These are phyloP conservation scores for Tor tambroides DNA, from an alignment of 2,113 vertebrate species.

Conservation along the genomic window DNA sequence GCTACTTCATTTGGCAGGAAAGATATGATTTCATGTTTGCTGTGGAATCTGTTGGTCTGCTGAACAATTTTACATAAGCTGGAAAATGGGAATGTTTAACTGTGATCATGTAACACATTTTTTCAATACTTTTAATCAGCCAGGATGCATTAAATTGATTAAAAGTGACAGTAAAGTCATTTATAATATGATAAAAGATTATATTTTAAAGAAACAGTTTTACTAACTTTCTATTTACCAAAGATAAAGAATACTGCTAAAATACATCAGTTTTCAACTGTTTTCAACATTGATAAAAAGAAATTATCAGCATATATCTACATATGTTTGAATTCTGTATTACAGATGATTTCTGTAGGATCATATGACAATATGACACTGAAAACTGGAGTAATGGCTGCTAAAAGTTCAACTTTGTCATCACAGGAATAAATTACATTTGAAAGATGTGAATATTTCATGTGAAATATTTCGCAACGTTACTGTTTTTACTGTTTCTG, in stretches of 20 bases:
- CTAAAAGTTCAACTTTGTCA: neutral
- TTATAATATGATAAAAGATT: neutral
- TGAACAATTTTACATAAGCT: neutral
- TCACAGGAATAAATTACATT: neutral
- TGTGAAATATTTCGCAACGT: too few relatives aligned
- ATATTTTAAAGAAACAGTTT: too few relatives aligned
- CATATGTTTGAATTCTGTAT: too few relatives aligned
- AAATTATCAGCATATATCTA: neutral
- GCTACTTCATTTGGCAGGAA: neutral
- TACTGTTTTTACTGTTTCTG: too few relatives aligned
- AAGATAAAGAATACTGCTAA: neutral
- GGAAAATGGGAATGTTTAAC: neutral
- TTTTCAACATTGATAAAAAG: neutral
- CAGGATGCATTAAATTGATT: neutral
- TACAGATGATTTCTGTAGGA: neutral
- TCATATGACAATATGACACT: neutral
- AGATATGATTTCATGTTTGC: neutral
- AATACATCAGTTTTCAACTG: neutral
- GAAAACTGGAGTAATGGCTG: neutral
- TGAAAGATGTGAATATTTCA: neutral
- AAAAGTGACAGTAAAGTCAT: neutral
- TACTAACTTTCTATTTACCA: neutral
- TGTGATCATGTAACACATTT: neutral
- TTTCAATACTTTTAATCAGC: too few relatives aligned
- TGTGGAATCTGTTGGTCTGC: too few relatives aligned